Evolutionary conservation across 2,888 invertebrate species (phyloP).

Genomic region (Bedellia somnulentella): DNA sequence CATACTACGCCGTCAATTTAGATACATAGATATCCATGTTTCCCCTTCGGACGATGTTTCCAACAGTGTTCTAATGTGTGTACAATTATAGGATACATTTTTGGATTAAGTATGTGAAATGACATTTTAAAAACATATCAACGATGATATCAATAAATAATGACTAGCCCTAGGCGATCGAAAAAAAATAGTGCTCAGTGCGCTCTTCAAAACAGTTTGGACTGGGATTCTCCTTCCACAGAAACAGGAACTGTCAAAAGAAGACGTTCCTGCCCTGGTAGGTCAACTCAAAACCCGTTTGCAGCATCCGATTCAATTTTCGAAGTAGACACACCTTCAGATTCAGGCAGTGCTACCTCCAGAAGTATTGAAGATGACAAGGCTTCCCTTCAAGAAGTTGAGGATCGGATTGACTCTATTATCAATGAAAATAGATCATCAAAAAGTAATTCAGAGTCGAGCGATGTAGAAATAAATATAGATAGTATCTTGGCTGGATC

Average conservation of each 20-base stretch:
- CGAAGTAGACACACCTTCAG: slow-evolving; percentile 42
- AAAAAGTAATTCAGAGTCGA: slow-evolving; percentile 46
- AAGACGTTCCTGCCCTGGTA: slow-evolving; percentile 60
- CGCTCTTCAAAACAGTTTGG: slow-evolving; percentile 39
- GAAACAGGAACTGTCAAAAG: slow-evolving; percentile 74
- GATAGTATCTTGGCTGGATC: slow-evolving; percentile 35
- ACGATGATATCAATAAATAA: slow-evolving; percentile 38
- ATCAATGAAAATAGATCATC: slow-evolving; percentile 53
- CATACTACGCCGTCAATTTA: slow-evolving; percentile 11
- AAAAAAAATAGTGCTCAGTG: slow-evolving; percentile 43
- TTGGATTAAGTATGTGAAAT: too few relatives aligned
- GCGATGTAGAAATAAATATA: slow-evolving; percentile 42
- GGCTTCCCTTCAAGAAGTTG: slow-evolving; percentile 39
- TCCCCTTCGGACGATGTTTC: slow-evolving; percentile 11
- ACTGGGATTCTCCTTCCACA: slow-evolving; percentile 74
- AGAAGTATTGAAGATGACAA: slow-evolving; percentile 36
- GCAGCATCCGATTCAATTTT: slow-evolving; percentile 28
- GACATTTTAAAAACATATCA: slow-evolving; percentile 7
- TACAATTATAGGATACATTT: too few relatives aligned
- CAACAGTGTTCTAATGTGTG: slow-evolving; percentile 3
- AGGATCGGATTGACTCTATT: slow-evolving; percentile 50
- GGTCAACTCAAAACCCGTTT: slow-evolving; percentile 16
- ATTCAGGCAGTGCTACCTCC: slow-evolving; percentile 43
- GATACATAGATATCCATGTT: slow-evolving; percentile 8
- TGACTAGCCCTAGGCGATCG: slow-evolving; percentile 55